phyloP scores from a whole-genome alignment of 2,888 invertebrate genomes.

The Cerastis rubricosa region DNA sequence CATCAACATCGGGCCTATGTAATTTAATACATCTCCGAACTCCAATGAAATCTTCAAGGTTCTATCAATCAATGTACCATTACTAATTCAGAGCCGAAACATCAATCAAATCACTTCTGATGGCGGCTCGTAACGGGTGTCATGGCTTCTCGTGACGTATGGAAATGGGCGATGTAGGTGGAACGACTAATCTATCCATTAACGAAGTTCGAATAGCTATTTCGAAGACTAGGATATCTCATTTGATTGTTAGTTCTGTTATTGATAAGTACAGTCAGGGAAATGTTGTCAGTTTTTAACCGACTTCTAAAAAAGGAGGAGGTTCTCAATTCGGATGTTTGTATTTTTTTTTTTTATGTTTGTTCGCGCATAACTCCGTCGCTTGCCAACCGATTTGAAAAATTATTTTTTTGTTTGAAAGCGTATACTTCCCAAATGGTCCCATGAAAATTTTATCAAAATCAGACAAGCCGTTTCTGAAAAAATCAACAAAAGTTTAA shows the following conservation, averaged over 20 bases:
- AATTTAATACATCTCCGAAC: slow-evolving; percentile 47
- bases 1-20: slow-evolving; percentile 11
- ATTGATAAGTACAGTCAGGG: neutral
- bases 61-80: slow-evolving; percentile 62
- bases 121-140: slow-evolving; percentile 53
- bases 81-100: slow-evolving; percentile 59
- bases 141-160: slow-evolving; percentile 58
- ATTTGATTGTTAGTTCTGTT: slow-evolving; percentile 9
- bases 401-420: too few species aligned
- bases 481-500: too few species aligned
- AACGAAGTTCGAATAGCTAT: slow-evolving; percentile 12
- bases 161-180: slow-evolving; percentile 50
- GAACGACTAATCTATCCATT: slow-evolving; percentile 45
- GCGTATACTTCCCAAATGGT: too few species aligned
- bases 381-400: too few species aligned
- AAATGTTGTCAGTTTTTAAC: neutral
- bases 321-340: too few species aligned
- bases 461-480: too few species aligned
- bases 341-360: too few species aligned
- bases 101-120: slow-evolving; percentile 70
- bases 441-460: too few species aligned
- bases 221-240: neutral
- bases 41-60: slow-evolving; percentile 43
- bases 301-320: too few species aligned
- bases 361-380: too few species aligned